Conservation (phyloP, 1,140 invertebrate genomes). For the Dreissena polymorpha region DNA sequence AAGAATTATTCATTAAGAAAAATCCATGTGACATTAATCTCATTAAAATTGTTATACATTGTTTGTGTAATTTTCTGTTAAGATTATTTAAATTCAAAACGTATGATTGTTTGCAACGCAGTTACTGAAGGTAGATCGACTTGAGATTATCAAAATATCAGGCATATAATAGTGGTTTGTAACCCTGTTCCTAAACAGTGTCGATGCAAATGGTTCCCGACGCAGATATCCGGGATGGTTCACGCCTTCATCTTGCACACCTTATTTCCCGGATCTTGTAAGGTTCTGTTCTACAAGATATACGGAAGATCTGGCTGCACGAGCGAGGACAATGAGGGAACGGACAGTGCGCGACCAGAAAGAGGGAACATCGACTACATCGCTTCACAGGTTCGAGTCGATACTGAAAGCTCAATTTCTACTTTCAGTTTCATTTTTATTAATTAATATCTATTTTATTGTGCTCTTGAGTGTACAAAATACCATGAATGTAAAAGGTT, state of each 20-base stretch:
- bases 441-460: neutral
- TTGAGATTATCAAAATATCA: too few relatives aligned
- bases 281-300: conserved; percentile 65
- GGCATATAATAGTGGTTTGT: too few relatives aligned
- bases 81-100: too few relatives aligned
- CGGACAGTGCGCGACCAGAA: neutral
- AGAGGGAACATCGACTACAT: conserved; percentile 61
- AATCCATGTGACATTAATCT: too few relatives aligned
- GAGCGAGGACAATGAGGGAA: neutral
- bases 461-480: neutral
- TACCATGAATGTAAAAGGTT: neutral
- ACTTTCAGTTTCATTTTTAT: conserved; percentile 4
- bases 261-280: conserved; percentile 62
- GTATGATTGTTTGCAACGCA: too few relatives aligned
- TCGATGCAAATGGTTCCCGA: conserved; percentile 25
- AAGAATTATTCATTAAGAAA: too few relatives aligned
- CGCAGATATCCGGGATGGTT: conserved; percentile 61
- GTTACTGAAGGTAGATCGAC: too few relatives aligned
- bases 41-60: too few relatives aligned
- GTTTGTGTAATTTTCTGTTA: too few relatives aligned
- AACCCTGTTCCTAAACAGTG: conserved; percentile 2
- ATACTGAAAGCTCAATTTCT: neutral
- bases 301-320: conserved; percentile 39
- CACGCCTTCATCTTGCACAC: conserved; percentile 72
- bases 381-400: conserved; percentile 56